Evolutionary conservation across 1,140 invertebrate genomes (phyloP).

Genomic region (Philopotamus ludificatus): DNA sequence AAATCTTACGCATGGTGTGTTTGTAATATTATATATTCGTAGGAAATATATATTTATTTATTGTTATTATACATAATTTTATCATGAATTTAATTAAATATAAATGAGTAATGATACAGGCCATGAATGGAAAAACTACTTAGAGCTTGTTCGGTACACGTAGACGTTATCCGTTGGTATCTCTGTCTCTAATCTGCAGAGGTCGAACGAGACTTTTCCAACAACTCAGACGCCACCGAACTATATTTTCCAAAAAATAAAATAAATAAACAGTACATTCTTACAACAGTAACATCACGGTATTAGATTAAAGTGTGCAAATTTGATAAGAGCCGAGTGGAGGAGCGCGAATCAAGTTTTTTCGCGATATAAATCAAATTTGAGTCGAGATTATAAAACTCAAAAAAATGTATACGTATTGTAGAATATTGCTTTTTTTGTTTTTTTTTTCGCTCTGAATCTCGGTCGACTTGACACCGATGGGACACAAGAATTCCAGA

Average conservation of each 20-base stretch:
- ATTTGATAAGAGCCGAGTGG: background rate
- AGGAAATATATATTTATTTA: too few species aligned
- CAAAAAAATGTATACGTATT: background rate
- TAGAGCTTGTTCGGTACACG: constrained; percentile 6
- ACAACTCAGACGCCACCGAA: background rate
- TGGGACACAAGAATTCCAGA: background rate
- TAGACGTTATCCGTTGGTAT: constrained; percentile 6
- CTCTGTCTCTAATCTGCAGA: constrained; percentile 4
- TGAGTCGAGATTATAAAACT: background rate
- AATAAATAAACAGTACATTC: too few species aligned
- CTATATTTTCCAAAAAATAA: background rate
- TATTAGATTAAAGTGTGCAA: background rate
- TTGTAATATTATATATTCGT: too few species aligned
- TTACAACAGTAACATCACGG: background rate
- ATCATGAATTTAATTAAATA: too few species aligned
- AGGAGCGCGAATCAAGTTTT: background rate
- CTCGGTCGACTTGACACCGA: background rate
- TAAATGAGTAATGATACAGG: background rate
- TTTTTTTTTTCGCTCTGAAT: background rate
- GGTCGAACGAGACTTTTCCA: background rate
- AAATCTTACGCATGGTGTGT: too few species aligned
- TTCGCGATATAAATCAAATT: background rate
- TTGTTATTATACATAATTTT: too few species aligned
- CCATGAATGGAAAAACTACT: background rate
- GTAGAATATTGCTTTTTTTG: background rate